Base-by-base conservation (phyloP, 2,113 vertebrate genomes). In the Pleuronectes platessa region DNA sequence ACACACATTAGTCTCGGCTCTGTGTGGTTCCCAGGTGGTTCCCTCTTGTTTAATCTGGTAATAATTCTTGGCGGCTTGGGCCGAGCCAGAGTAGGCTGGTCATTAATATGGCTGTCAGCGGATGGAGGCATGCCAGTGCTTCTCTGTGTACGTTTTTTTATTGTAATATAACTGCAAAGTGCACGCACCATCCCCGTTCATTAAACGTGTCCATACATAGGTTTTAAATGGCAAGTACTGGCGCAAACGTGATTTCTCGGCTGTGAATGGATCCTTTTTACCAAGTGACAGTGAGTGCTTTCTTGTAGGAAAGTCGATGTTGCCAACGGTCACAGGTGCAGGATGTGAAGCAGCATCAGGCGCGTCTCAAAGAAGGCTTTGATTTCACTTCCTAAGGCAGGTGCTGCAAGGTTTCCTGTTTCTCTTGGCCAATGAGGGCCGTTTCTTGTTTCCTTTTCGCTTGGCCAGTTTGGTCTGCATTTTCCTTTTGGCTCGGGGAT, bases 321-420 rank as follows among this genome's bases (percentile, higher is more conserved):
- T 89, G 90, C 89, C 90, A 88, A 24, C 49, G 53, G 67, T 84
- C 83, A 59, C 92, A 93, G 92, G 89, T 92, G 92, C 89, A 86
- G 89, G 85, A 89, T 89, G 90, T 85, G 81, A 78, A 63, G 79
- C 76, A 67, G 85, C 76, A 54, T 70, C 75, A 62, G 49, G 37
- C 49, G 75, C 83, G 27, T 88, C 83, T 90, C 84, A 91, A 89
- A 85, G 81, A 70, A 74, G 2, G 60, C 90, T 90, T 91, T 93
- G 85, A 93, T 89, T 89, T 72, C 89, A 81, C 87, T 83, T 92
- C 90, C 86, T 54, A 70, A 73, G 86, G 84, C 90, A 91, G 90
- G 89, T 91, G 92, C 83, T 66, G 26, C 53, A 68, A 86, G 76
- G 69, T 70, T 91, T 91, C 85, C 89, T 91, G 84, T 90, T 86